A percentile compares a stretch with the other conserved stretches of the same genome.
phyloP scores from a whole-genome alignment of 2,888 invertebrate genomes.

The Celastrina argiolus region DNA sequence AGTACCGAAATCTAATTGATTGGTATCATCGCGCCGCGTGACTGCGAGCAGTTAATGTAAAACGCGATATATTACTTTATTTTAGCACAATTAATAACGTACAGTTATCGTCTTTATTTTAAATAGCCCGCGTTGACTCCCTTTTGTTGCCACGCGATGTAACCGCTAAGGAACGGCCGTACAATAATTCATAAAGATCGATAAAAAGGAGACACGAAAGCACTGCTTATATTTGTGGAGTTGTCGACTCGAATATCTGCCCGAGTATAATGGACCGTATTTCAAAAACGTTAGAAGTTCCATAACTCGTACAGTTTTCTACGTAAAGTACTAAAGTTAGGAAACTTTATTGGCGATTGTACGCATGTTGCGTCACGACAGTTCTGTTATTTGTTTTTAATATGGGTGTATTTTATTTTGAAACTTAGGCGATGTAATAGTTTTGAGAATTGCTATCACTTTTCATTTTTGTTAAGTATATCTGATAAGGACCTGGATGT shows the following conservation, averaged over 20 bases:
- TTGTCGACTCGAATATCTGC: conserved; percentile 27
- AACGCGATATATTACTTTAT: conserved; percentile 10
- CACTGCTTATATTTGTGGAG: conserved; percentile 36
- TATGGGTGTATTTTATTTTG: conserved; percentile 24
- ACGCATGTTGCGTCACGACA: conserved; percentile 39
- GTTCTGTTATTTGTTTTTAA: conserved; percentile 27
- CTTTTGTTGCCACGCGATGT: conserved; percentile 37
- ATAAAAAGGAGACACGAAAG: conserved; percentile 39
- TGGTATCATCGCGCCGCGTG: conserved; percentile 17
- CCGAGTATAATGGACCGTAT: conserved; percentile 27
- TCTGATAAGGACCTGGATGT: too few species aligned
- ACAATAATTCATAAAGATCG: conserved; percentile 42
- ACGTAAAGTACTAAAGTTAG: conserved; percentile 16
- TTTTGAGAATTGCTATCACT: not conserved
- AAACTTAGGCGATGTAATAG: not conserved
- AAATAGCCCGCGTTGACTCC: conserved; percentile 40
- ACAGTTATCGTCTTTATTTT: conserved; percentile 2
- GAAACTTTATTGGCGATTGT: conserved; percentile 36
- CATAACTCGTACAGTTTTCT: not conserved
- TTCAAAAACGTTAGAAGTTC: conserved; percentile 24
- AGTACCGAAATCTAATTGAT: conserved; percentile 19
- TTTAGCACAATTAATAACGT: conserved; percentile 3
- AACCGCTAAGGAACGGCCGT: conserved; percentile 22
- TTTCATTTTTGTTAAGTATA: not conserved
- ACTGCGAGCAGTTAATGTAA: not conserved